These are phyloP conservation scores for Cancer borealis DNA, from an alignment of 2,888 invertebrate species.

Conservation along the genomic window DNA sequence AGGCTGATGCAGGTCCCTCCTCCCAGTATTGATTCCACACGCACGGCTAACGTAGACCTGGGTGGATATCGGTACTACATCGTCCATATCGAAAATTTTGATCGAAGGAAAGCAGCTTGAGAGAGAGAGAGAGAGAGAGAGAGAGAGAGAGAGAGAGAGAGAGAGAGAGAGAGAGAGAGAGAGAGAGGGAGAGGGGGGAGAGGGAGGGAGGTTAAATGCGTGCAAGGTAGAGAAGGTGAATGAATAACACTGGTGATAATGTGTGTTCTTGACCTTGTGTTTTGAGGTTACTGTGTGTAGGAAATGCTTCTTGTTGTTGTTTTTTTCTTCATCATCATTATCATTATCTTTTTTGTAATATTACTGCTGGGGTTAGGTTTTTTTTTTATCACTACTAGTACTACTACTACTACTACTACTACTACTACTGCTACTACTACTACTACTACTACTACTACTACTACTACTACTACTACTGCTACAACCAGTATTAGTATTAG, in stretches of 20 bases:
- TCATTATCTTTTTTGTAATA: no score
- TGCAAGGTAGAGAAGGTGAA: not conserved
- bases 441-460: no score
- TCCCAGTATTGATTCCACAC: not conserved
- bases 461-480: not conserved
- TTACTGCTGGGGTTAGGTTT: no score
- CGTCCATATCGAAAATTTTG: not conserved
- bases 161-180: constrained; percentile 3
- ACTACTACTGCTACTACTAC: no score
- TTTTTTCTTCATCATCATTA: no score
- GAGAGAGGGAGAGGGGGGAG: not conserved
- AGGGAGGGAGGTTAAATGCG: not conserved
- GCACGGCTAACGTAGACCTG: not conserved
- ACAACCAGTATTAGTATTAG: not conserved
- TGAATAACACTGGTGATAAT: not conserved
- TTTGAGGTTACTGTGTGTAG: not conserved
- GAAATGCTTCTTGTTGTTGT: no score
- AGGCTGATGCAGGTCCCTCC: not conserved
- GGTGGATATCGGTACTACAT: not conserved
- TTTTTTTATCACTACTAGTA: no score
- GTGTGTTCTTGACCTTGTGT: not conserved
- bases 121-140: constrained; percentile 20
- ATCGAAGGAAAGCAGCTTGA: not conserved
- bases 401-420: no score
- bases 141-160: constrained; percentile 10